Evolutionary conservation across 1,140 invertebrate genomes (phyloP), one percentile per base, ranked within the genome.

Genomic region (Elymnias hypermnestra): DNA sequence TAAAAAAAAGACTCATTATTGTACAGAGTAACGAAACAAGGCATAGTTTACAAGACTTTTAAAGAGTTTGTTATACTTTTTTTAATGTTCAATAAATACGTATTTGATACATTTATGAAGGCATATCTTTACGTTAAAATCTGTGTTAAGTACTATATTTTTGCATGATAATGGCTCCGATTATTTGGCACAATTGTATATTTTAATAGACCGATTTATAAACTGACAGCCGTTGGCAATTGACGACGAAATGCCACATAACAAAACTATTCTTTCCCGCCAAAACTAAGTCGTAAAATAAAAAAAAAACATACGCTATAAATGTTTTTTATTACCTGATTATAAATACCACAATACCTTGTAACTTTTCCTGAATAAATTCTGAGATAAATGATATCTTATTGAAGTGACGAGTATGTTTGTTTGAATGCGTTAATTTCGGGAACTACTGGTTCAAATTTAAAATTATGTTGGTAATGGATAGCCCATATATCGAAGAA

Each of bases 221-320:
- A 19, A 39, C 26, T 38, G 17, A 47, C 44, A 47, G 25, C 26
- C 26, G 25, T 39, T 8, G 15, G 42, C 18, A 19, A 39, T 21
- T 23, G 22, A 47, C 15, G 28, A 17, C 26, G 28, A 28, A 12
- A 22, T 9, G 25, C 25, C 3, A 10, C 10, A 28, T 28, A 40
- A 40, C 12, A 28, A 40, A 40, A 21, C 14, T 28, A 35, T 47
- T 39, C 21, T 38, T 40, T 47, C 17, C 5, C 15, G n/a, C 35
- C 15, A 13, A 28, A 33, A 8, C 26, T 14, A 33, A 21, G 26
- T 47, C 45, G 38, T 47, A 33, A 47, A 40, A 38, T 28, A 46
- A 46, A 23, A 14, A 40, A 25, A 40, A 28, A 2, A 14, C 10
- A 10, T 13, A 9, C 8, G 19, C 14, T 8, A 45, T 45, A 37